Conservation (phyloP, 30 jellyfish, hydroid and myxozoan genomes). For the Mastigias papua region DNA sequence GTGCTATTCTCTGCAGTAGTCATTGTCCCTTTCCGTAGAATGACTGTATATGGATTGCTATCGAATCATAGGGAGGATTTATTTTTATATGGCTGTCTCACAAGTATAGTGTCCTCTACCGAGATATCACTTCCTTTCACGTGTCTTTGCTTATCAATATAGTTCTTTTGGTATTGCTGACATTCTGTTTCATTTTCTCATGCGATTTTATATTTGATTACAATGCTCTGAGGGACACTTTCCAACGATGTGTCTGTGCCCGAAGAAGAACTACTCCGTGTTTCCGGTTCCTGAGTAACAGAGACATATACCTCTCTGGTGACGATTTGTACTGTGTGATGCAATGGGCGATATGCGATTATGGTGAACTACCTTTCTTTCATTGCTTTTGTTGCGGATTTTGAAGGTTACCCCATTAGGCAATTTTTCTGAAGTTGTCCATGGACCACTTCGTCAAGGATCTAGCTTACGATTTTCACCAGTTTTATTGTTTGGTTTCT, state of each 20-base stretch:
- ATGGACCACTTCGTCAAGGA: background rate
- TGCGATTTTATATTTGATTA: conserved; percentile 45
- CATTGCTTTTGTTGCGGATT: background rate
- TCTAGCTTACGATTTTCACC: background rate
- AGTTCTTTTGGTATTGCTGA: conserved; percentile 42
- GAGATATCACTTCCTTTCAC: conserved; percentile 19
- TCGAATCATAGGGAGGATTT: conserved; percentile 26
- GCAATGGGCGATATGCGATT: background rate
- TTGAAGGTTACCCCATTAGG: background rate
- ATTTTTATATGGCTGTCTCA: conserved; percentile 21
- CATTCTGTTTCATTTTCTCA: conserved; percentile 32
- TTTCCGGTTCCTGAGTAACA: no score
- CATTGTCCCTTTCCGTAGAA: conserved; percentile 31
- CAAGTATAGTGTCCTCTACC: conserved; percentile 29
- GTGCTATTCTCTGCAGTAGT: conserved; percentile 35
- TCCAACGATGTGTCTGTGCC: conserved; percentile 28
- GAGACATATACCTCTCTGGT: no score
- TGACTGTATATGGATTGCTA: conserved; percentile 26
- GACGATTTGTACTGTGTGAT: background rate
- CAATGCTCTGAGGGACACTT: conserved; percentile 28
- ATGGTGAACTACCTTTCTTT: background rate
- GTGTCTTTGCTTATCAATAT: conserved; percentile 5
- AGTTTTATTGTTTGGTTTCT: no score
- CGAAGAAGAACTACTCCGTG: no score
- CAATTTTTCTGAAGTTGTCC: background rate